Evolutionary conservation across 2,113 vertebrate genomes (phyloP), one percentile per base, ranked within the genome.

Genomic region (Poeciliopsis turrubarensis): DNA sequence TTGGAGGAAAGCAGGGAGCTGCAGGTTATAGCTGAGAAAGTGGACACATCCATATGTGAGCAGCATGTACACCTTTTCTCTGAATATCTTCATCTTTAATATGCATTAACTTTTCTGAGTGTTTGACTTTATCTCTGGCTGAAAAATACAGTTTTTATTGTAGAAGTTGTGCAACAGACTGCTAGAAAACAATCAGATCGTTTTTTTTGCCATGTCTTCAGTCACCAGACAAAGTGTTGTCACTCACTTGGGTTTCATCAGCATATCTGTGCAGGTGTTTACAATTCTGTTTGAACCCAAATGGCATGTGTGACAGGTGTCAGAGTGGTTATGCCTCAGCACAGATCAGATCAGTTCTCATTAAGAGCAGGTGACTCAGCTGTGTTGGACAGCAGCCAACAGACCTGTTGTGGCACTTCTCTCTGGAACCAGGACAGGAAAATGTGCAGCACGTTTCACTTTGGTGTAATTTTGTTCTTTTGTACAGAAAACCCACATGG

Each of bases 41-140:
- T 97, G 92, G 96, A 99, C 73, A 95, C 89, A 25, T 95, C 96
- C 5, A 95, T 97, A 84, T 75, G 95, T 98, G 93, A 96, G 96
- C 64, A 25, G 31, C 61, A 26, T 0, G 13, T 31, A 64, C 54
- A 15, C 14, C 22, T 62, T 27, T 25, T 11, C 30, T 25, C 6
- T 2, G 4, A 37, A 22, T 30, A 3, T 10, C 15, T 39, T 57
- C 26, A 17, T 47, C 39, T 39, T 0, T 31, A 9, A 72, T 64
- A 27, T 7, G 11, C n/a, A 44, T 39, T 11, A 62, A 1, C 17
- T 37, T 17, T 32, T 31, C 34, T 57, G 22, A 57, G 7, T 8
- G 22, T 57, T n/a, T 57, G 31, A 34, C 3, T 57, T 65, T 44
- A 30, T 71, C 72, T 17, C 32, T 41, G 57, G 44, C 5, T 41